Conservation (phyloP, 1,140 invertebrate species). For the Polypedilum pembai region DNA sequence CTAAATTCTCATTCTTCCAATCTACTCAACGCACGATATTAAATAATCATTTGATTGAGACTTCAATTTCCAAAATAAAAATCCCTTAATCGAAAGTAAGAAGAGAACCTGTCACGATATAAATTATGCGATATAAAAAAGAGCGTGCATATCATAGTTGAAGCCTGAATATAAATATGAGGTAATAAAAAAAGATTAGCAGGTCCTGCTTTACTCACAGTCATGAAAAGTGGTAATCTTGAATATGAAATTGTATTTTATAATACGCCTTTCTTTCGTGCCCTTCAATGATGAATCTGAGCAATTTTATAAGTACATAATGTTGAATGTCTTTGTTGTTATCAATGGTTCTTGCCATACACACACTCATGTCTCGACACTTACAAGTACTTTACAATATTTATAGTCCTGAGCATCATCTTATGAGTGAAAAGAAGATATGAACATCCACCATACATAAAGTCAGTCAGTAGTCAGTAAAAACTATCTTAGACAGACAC, state of each 20-base stretch:
- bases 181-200: constrained; percentile 27
- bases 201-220: background rate
- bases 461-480: too few species aligned
- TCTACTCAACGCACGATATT: background rate
- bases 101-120: background rate
- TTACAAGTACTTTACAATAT: constrained; percentile 5
- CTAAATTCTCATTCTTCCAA: background rate
- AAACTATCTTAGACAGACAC: too few species aligned
- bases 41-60: constrained; percentile 22
- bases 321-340: constrained; percentile 19
- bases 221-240: constrained; percentile 22
- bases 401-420: background rate
- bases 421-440: too few species aligned
- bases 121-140: background rate
- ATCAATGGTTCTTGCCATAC: constrained; percentile 5
- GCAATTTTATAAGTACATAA: background rate
- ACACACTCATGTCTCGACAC: background rate
- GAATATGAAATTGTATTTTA: constrained; percentile 25
- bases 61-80: constrained; percentile 2
- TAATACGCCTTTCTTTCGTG: background rate
- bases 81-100: background rate
- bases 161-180: constrained; percentile 11
- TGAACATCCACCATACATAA: too few species aligned
- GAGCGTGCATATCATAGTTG: background rate
- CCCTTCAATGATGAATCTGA: constrained; percentile 12